Evolutionary conservation across 1,140 invertebrate species (phyloP), one percentile per base, ranked within the genome.

Genomic region (Panagrolaimus sp.): DNA sequence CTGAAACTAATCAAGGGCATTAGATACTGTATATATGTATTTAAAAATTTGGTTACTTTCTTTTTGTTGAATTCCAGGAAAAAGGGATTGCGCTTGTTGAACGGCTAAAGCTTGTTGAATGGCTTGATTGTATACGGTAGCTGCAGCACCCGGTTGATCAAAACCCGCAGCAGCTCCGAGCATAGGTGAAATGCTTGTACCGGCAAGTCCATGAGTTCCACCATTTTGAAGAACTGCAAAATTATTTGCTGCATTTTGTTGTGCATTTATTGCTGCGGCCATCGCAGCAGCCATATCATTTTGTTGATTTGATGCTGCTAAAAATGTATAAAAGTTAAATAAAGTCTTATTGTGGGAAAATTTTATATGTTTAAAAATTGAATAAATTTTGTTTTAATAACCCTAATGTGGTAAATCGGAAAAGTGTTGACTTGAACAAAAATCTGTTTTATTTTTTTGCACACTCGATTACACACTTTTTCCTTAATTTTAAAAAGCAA

Each of bases 101-200:
- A 91, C 89, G 14, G 74, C 77, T 82, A 94, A 90, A 82, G 91
- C 90, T 88, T 94, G 92, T 86, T 92, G 91, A 87, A 92, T 92
- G 1, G 79, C 75, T 88, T 93, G 91, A 84, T 91, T 90, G 87
- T 93, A 94, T 84, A 93, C 51, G 11, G 20, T 57, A 8, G 51
- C 51, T 0, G 51, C 51, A 57, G 51, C 51, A 5, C 51, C 51
- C 1, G 51, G 51, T 20, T 57, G 51, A 57, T 57, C 51, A 8
- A 57, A 57, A 9, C 51, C 51, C 5, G 51, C n/a, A 2, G 1
- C 11, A 11, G n/a, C n/a, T n/a, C 20, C n/a, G 9, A 57, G n/a
- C 51, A 57, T 57, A 4, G 51, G 51, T 1, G 20, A 25, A 20
- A 57, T 27, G 20, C 20, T 25, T 23, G 51, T 57, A 25, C 51